Percentiles rank a stretch among this genome's conserved stretches.
Conservation (phyloP, 2,888 invertebrate genomes). For the Diarsia rubi region DNA sequence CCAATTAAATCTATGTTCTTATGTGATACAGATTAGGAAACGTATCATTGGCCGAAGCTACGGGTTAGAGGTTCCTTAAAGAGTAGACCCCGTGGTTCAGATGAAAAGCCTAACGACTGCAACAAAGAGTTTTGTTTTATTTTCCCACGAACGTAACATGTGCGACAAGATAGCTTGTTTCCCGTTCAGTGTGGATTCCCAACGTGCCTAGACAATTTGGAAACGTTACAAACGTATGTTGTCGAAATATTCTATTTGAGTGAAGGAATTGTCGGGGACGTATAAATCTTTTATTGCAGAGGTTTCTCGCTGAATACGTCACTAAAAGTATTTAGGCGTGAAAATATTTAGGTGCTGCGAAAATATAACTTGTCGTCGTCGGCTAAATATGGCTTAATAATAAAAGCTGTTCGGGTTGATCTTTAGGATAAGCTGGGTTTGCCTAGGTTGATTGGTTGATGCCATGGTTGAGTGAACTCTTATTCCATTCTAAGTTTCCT, state of each 20-base stretch:
- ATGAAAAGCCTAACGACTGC: not conserved
- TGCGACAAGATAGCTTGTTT: conserved; percentile 3
- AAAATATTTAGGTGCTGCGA: not conserved
- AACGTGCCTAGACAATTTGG: not conserved
- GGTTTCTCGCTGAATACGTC: conserved; percentile 8
- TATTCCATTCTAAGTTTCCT: too few species aligned
- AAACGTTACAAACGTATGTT: conserved; percentile 8
- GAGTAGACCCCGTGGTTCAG: too few species aligned
- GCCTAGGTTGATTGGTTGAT: too few species aligned
- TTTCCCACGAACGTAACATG: not conserved
- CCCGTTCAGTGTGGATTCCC: conserved; percentile 4
- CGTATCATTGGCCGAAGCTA: too few species aligned
- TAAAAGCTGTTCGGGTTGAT: too few species aligned
- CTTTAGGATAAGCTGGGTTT: too few species aligned
- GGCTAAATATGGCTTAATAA: too few species aligned
- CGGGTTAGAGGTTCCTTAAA: too few species aligned
- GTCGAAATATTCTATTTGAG: conserved; percentile 6
- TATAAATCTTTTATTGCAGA: conserved; percentile 16
- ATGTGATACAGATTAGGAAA: too few species aligned
- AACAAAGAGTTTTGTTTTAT: conserved; percentile 5
- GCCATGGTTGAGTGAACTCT: too few species aligned
- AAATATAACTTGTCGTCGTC: not conserved
- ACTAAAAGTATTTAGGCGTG: too few species aligned
- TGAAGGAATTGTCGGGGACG: not conserved
- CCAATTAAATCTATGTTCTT: too few species aligned